Base-by-base conservation (phyloP, 1,140 invertebrate species). In the Halesus radiatus region DNA sequence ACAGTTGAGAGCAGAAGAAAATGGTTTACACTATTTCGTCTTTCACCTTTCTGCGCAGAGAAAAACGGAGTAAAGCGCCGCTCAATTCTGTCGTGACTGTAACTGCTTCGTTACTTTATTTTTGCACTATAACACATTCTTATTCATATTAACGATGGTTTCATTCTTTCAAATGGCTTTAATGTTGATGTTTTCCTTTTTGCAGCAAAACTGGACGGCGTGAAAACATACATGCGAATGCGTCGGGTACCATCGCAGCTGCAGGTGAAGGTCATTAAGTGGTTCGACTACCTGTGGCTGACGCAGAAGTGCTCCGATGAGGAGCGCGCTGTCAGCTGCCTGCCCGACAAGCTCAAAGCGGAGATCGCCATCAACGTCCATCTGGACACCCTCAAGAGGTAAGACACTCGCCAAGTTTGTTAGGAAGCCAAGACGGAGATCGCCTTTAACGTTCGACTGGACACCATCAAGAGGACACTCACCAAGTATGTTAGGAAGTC, bases 301-400 rank as follows among this genome's bases (percentile, higher is more conserved):
- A 98, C 97, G 79, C 98, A 99, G 91, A 99, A 99, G 89, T 98
- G 97, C 86, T 98, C 97, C 0, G 98, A 99, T 87, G 98, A 99
- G 88, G 98, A 99, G 87, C 96, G 95, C 88, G 96, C 96, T 66
- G 96, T 98, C 80, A 96, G 95, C 85, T 98, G 97, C 91, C 93
- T 98, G 85, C 97, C 97, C 85, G 98, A 99, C 90, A 99, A 99
- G 90, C 91, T 99, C 82, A 99, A 99, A 90, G 98, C 98, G 52
- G 98, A 99, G 91, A 99, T 99, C 84, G 98, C 98, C 82, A 99
- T 99, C 89, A 98, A 99, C 90, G 98, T 99, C 80, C 98, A 99
- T 89, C 92, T 99, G 89, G 98, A 99, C 90, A 99, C 98, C 53
- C 89, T 99, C 86, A 98, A 98, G 90, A 93, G 89, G 89, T 89